These are phyloP conservation scores for Parus major DNA, from an alignment of 2,113 vertebrate species.

Conservation along the genomic window DNA sequence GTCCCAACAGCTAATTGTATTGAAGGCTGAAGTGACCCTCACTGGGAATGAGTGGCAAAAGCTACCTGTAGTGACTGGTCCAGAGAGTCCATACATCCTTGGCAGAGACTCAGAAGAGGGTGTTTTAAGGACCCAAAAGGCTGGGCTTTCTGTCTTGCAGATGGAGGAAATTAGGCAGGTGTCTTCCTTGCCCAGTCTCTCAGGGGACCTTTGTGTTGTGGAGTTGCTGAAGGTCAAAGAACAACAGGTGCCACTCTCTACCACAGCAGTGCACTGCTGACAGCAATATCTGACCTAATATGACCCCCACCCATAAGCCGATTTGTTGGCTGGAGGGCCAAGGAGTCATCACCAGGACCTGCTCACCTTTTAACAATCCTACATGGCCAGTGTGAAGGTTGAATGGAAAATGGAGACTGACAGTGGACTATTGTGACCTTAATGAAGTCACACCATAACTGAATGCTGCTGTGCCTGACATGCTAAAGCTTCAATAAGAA, in stretches of 20 bases:
- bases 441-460: background rate
- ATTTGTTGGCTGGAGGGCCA: background rate
- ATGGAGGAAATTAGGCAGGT: background rate
- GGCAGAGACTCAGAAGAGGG: background rate
- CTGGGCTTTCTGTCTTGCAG: background rate
- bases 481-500: background rate
- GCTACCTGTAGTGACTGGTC: background rate
- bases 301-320: background rate
- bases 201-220: background rate
- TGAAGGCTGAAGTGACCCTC: background rate
- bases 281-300: fast-evolving
- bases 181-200: background rate
- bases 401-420: background rate
- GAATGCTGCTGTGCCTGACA: background rate
- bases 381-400: background rate
- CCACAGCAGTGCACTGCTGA: fast-evolving
- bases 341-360: background rate
- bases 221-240: background rate
- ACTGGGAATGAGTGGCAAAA: background rate
- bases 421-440: fast-evolving
- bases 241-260: fast-evolving
- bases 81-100: background rate
- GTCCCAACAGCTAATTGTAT: background rate
- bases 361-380: background rate
- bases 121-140: background rate